These are phyloP conservation scores for Sarcophaga variegata DNA, from an alignment of 2,888 invertebrate genomes.

Conservation along the genomic window DNA sequence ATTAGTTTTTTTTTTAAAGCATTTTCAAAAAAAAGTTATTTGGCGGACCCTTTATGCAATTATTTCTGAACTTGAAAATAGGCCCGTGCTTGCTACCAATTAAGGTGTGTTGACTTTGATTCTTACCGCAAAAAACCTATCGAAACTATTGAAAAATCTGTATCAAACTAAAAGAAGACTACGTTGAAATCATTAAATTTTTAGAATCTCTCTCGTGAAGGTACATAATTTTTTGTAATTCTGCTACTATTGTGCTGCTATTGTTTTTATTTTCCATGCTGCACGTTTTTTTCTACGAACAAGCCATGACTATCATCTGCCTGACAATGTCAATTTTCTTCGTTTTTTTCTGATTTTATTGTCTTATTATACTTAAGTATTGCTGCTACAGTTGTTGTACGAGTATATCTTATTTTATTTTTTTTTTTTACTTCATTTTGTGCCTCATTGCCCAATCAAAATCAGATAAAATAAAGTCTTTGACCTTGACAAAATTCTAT, in stretches of 20 bases:
- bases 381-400: not conserved
- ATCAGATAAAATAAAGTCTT: not conserved
- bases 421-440: not conserved
- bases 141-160: too few relatives aligned
- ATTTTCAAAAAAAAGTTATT: too few relatives aligned
- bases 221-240: too few relatives aligned
- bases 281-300: not conserved
- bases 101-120: too few relatives aligned
- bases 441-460: not conserved
- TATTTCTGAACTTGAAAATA: too few relatives aligned
- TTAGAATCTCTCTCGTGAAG: too few relatives aligned
- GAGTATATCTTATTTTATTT: not conserved
- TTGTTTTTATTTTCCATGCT: not conserved
- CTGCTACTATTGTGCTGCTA: not conserved
- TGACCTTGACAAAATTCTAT: constrained; percentile 24
- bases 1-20: too few relatives aligned
- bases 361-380: constrained; percentile 1
- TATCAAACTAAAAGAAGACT: too few relatives aligned
- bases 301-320: constrained; percentile 5
- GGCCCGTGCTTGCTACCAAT: too few relatives aligned
- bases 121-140: too few relatives aligned
- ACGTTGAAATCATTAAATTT: too few relatives aligned
- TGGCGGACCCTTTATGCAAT: too few relatives aligned
- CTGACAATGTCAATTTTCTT: not conserved
- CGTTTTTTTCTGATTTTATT: not conserved